Conservation (phyloP, 1,140 invertebrate genomes). For the Camponotus vicinus region DNA sequence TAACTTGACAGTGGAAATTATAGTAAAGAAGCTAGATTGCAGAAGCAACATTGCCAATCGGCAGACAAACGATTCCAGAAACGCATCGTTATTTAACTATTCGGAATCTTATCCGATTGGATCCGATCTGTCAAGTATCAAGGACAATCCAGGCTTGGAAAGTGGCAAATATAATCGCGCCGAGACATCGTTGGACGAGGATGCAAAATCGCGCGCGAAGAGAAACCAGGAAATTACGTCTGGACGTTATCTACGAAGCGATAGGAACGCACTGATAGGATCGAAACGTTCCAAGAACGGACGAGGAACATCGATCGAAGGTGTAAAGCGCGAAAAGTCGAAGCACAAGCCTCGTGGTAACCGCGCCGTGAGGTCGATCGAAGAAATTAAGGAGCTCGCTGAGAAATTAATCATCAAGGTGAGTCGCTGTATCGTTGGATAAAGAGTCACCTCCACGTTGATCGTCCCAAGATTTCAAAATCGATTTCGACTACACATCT, state of each 20-base stretch:
- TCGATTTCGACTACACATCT: background rate
- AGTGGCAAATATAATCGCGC: background rate
- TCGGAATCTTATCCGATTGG: background rate
- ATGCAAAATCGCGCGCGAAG: conserved; percentile 56
- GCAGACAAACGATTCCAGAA: background rate
- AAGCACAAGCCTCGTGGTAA: background rate
- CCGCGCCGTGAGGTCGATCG: conserved; percentile 64
- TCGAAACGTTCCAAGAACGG: conserved; percentile 30
- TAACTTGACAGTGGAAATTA: conserved; percentile 1
- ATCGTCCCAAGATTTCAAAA: background rate
- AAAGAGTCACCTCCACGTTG: background rate
- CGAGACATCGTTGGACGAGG: background rate
- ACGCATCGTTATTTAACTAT: background rate
- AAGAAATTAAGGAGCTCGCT: conserved; percentile 71
- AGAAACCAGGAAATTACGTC: conserved; percentile 39
- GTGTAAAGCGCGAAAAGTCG: background rate
- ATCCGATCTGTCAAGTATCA: background rate
- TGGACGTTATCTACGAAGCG: conserved; percentile 15
- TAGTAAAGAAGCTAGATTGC: background rate
- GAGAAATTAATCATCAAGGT: conserved; percentile 72
- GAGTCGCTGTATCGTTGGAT: background rate
- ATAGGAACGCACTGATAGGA: conserved; percentile 37
- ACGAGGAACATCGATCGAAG: background rate
- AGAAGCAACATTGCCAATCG: background rate
- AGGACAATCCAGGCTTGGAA: background rate